Evolutionary conservation across 1,140 invertebrate genomes (phyloP), one percentile per base, ranked within the genome.

Genomic region (Carposina sasakii): DNA sequence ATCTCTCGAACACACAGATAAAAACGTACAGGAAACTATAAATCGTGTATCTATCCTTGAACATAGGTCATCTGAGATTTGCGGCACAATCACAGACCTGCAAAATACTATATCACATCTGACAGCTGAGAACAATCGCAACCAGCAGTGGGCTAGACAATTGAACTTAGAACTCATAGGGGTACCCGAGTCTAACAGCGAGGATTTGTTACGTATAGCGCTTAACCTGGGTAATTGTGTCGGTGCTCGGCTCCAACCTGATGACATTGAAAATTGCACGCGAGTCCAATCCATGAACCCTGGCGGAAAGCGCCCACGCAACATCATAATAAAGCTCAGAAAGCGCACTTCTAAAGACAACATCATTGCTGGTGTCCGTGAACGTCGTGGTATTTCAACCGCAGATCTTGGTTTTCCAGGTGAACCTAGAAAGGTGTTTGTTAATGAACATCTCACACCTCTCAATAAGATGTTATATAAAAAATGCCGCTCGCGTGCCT

Each of bases 401-500:
- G 2, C 1, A n/a, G 41, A 43, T 26, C 13, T 43, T 3, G 3
- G 3, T 26, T 5, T 43, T 1, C n/a, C 10, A 2, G 41, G 41
- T 10, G 24, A n/a, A 5, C 1, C 2, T 2, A 4, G 24, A 2
- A 12, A 17, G 8, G 12, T 43, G 2, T 43, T 28, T 30, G 41
- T 43, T 6, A 43, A 43, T 26, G 41, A 43, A 30, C 41, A 43
- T 30, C 15, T 43, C 5, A 43, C 41, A 1, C 12, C 19, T 1
- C 5, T 16, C 12, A 43, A 43, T 17, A 43, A 43, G 30, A 2
- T 23, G 16, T 15, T 43, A 17, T 16, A 5, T 3, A 43, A 30
- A 15, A 15, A 26, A 26, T 3, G 2, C 22, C 9, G 13, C n/a
- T n/a, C n/a, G n/a, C n/a, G n/a, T n/a, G n/a, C n/a, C n/a, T n/a